phyloP scores from a whole-genome alignment of 2,797 vertebrate species.

The Phalloptychus januarius region DNA sequence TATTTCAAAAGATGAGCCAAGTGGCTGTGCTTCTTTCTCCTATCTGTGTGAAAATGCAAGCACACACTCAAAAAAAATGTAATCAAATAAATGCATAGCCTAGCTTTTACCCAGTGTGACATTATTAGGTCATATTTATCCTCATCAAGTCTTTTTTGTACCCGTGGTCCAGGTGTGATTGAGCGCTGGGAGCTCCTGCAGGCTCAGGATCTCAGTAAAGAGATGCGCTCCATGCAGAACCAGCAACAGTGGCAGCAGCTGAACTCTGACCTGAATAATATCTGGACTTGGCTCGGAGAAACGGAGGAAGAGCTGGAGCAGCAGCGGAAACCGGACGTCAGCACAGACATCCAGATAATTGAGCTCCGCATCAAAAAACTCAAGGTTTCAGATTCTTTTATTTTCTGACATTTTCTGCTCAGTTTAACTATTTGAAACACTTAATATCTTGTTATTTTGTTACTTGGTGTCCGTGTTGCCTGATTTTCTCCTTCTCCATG shows the following conservation, averaged over 20 bases:
- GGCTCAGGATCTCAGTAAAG: constrained; percentile 94
- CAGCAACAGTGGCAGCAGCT: constrained; percentile 94
- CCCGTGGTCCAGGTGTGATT: constrained; percentile 86
- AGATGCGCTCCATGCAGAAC: constrained; percentile 91
- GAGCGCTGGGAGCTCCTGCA: constrained; percentile 95
- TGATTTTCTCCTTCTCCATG: neutral
- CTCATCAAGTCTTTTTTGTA: neutral
- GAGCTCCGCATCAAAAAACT: constrained; percentile 91
- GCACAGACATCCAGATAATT: constrained; percentile 91
- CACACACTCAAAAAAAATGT: neutral
- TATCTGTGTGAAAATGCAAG: neutral
- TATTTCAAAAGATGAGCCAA: neutral
- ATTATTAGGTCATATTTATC: neutral
- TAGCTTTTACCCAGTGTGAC: neutral
- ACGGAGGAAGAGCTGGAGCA: constrained; percentile 87
- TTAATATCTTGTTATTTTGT: neutral
- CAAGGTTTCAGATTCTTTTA: constrained; percentile 80
- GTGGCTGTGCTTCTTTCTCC: neutral
- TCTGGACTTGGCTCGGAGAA: constrained; percentile 89
- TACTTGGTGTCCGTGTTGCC: no score
- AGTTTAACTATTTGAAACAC: neutral
- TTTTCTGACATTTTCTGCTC: neutral
- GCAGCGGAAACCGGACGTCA: constrained; percentile 83
- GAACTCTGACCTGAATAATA: constrained; percentile 86
- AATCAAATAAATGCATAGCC: neutral